Evolutionary conservation across 1,140 invertebrate species (phyloP), one percentile per base, ranked within the genome.

Genomic region (Macrotrachela quadricornifera): DNA sequence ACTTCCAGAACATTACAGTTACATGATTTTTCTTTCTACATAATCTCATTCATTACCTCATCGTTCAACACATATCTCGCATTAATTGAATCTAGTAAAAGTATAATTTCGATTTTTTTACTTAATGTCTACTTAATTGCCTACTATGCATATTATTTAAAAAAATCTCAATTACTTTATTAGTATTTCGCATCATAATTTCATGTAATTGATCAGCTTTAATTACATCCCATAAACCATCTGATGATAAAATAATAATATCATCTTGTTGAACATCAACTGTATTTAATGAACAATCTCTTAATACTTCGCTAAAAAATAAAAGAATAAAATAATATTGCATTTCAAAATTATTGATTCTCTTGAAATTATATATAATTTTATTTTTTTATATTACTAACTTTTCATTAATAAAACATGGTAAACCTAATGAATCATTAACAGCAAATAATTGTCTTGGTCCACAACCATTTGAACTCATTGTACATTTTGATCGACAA

Each of bases 211-310:
- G 15, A 53, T 47, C 38, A 48, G 46, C 45, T 15, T 16, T 18
- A 6, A 53, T 44, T 8, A 53, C 51, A 53, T 53, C 51, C 17
- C 46, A 53, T 13, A 53, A 42, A 15, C 51, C 51, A 36, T 53
- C 51, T 15, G 51, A 53, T 10, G 51, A 46, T 16, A 53, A 30
- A 12, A 53, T 37, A 16, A 53, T 21, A 40, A 53, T 46, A 53
- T 53, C 51, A 42, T 43, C 21, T 53, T 53, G 46, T 47, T 53
- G 45, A n/a, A 47, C 51, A 4, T 14, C 13, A 18, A 53, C 46
- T 15, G 46, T 17, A 39, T 11, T 36, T 16, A 18, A 10, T 42
- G 46, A 44, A 0, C 44, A 53, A 37, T 53, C 51, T 47, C 46
- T 44, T 14, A 42, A 13, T 11, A 53, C 44, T 48, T 47, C 51